A percentile compares a stretch with the other conserved stretches of the same genome.
Conservation (phyloP, 2,888 invertebrate genomes). For the Dicyrtomina minuta region DNA sequence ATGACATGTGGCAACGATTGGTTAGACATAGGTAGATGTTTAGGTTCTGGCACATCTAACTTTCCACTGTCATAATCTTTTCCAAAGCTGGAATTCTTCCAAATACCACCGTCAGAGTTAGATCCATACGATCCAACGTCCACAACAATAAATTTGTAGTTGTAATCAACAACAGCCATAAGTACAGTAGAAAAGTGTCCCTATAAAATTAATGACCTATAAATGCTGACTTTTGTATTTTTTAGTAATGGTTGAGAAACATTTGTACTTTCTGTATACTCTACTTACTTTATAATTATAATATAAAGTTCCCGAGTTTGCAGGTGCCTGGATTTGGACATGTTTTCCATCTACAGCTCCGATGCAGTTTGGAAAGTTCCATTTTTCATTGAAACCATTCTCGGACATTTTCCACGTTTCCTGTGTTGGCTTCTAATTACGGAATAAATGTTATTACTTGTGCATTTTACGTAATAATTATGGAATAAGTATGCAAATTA, state of each 20-base stretch:
- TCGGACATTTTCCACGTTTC: neutral
- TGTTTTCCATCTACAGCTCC: no score
- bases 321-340: neutral
- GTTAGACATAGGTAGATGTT: neutral
- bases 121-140: constrained; percentile 39
- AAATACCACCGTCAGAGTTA: constrained; percentile 37
- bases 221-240: no score
- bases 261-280: no score
- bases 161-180: constrained; percentile 29
- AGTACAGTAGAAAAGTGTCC: constrained; percentile 37
- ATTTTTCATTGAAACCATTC: neutral
- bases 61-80: constrained; percentile 3
- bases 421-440: neutral
- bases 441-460: no score
- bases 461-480: no score
- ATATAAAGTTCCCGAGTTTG: neutral
- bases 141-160: constrained; percentile 34
- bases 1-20: constrained; percentile 12
- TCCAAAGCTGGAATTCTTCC: constrained; percentile 12
- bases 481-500: no score
- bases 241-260: no score
- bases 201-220: no score
- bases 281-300: neutral
- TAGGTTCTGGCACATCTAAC: constrained; percentile 31
- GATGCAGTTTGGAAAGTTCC: no score